phyloP scores from a whole-genome alignment of 2,797 vertebrate genomes.

The Micromesistius poutassou region DNA sequence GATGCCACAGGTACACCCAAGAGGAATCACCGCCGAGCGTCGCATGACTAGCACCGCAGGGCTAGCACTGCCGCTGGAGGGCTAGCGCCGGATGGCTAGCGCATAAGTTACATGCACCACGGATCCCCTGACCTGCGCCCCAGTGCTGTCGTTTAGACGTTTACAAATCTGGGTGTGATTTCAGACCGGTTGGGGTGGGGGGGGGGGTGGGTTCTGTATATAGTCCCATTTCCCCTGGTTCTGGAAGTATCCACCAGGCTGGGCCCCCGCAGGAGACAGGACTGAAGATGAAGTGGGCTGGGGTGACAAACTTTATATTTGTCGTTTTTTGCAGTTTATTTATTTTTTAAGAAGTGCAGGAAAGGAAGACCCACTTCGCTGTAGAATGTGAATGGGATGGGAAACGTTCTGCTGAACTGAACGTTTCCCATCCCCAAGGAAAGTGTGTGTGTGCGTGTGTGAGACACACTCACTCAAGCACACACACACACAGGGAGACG shows the following conservation, averaged over 20 bases:
- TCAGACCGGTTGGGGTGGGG: neutral
- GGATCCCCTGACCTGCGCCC: slow-evolving; percentile 31
- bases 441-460: neutral
- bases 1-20: slow-evolving; percentile 34
- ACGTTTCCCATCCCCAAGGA: too few relatives aligned
- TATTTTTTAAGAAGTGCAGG: too few relatives aligned
- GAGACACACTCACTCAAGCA: too few relatives aligned
- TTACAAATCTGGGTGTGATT: neutral
- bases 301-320: slow-evolving; percentile 26
- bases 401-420: too few relatives aligned
- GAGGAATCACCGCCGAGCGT: slow-evolving; percentile 52
- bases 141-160: slow-evolving; percentile 42
- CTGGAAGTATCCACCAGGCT: too few relatives aligned
- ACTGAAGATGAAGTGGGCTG: neutral
- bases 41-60: neutral
- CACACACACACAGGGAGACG: too few relatives aligned
- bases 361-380: too few relatives aligned
- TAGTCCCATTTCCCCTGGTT: too few relatives aligned
- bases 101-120: slow-evolving; percentile 28
- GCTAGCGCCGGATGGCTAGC: slow-evolving; percentile 20
- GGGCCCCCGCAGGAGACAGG: neutral
- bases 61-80: too few relatives aligned
- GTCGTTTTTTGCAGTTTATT: too few relatives aligned
- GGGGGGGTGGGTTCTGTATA: neutral
- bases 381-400: too few relatives aligned